A percentile compares a stretch with the other conserved stretches of the same genome.
These are phyloP conservation scores for Sebastes diploproa DNA, from an alignment of 2,797 vertebrate genomes.

Conservation along the genomic window DNA sequence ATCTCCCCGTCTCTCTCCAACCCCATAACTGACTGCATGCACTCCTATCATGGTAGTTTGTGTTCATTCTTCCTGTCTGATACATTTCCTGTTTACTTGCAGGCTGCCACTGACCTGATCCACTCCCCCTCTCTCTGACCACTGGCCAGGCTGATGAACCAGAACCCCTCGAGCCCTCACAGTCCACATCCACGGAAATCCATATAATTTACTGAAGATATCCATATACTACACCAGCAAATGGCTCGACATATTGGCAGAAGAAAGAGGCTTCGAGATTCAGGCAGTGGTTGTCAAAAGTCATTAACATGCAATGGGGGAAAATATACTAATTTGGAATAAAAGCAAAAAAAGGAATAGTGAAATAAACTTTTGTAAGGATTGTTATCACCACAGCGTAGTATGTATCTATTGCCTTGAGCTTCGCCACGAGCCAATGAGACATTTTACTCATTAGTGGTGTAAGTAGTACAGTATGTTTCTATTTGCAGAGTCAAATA, in stretches of 20 bases:
- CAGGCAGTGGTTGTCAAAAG: slow-evolving; percentile 69
- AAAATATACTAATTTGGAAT: slow-evolving; percentile 72
- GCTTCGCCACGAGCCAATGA: slow-evolving; percentile 57
- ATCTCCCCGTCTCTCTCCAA: slow-evolving; percentile 27
- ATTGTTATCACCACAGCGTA: slow-evolving; percentile 49
- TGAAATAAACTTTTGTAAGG: slow-evolving; percentile 43
- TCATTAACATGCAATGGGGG: slow-evolving; percentile 61
- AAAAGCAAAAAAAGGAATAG: slow-evolving; percentile 48
- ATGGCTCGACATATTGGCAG: slow-evolving; percentile 24
- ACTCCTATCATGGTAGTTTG: slow-evolving; percentile 42
- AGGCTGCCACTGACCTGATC: slow-evolving; percentile 37
- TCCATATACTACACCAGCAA: slow-evolving; percentile 45
- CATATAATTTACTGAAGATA: slow-evolving; percentile 65
- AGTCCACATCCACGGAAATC: slow-evolving; percentile 46
- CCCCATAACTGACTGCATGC: slow-evolving; percentile 45
- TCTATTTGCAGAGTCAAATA: slow-evolving; percentile 53
- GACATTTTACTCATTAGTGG: slow-evolving; percentile 71
- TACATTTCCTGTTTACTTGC: slow-evolving; percentile 51
- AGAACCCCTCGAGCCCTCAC: slow-evolving; percentile 29
- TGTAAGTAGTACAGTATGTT: slow-evolving; percentile 68
- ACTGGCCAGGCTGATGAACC: slow-evolving; percentile 48
- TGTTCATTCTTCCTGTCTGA: slow-evolving; percentile 43
- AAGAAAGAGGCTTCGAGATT: slow-evolving; percentile 24
- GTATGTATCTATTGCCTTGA: slow-evolving; percentile 59
- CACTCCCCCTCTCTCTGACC: slow-evolving; percentile 30